Base-by-base conservation (phyloP, 2,888 invertebrate genomes). In the Calliopum simillimum region DNA sequence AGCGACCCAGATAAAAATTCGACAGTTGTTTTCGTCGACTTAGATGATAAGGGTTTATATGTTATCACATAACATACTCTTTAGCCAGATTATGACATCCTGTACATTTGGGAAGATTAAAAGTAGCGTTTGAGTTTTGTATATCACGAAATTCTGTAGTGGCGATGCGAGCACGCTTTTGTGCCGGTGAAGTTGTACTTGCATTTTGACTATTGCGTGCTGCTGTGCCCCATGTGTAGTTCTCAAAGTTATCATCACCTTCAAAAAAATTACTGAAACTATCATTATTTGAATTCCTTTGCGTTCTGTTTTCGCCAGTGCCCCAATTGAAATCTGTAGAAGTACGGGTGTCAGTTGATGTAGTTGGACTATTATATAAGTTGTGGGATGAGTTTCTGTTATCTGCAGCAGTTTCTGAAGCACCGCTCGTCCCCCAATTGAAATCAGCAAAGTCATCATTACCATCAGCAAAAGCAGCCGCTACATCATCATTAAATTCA, bases 51-150 rank as follows among this genome's bases (percentile, higher is more conserved):
- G 1, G 33, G 33, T 8, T n/a, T n/a, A n/a, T n/a, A 8, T 33
- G 5, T 8, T 33, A 33, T 8, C 8, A 8, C 33, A 8, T 33
- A 33, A 71, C 75, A 59, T 74, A 81, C 81, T 78, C 74, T 73
- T 74, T 72, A 25, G 84, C 84, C 14, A 71, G 65, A 70, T 80
- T 79, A 71, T 82, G 80, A 33, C 86, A 86, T n/a, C 79, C 82
- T 1, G 73, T 76, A 74, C 86, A 86, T 21, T 76, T 78, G 5
- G 80, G 53, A 76, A 75, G 25, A n/a, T 58, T 25, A 19, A 12
- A 8, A 13, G 23, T 49, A 43, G 2, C 51, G 12, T n/a, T 41
- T 11, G 51, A 33, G 25, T 51, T 47, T 41, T 51, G 51, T 33
- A 8, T 16, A 41, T 33, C 23, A 23, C 13, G 1, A 62, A 1